Base-by-base conservation (phyloP, 2,113 vertebrate species). In the Pygoscelis adeliae region DNA sequence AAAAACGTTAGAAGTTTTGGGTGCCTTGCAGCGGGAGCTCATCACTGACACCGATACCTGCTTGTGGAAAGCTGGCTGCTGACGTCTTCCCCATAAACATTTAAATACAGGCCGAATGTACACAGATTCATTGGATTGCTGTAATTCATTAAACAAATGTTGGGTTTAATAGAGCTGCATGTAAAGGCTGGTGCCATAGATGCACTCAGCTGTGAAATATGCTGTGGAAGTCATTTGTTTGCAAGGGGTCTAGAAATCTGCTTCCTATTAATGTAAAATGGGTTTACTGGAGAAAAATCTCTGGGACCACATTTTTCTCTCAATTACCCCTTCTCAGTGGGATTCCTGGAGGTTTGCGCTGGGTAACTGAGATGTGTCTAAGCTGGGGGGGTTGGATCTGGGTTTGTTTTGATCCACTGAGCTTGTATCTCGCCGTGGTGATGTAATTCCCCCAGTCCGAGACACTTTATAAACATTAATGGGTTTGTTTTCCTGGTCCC, bases 121-220 rank as follows among this genome's bases (percentile, higher is more conserved):
- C 83, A 15, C 25, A 18, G 96, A 76, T 72, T 23, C 87, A 32
- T 44, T 16, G 91, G 90, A 82, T 96, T 69, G 96, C 56, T 71
- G 96, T 89, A 93, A 97, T 94, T 98, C 97, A 97, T 98, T 98
- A 98, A 96, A 72, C 82, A 95, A 94, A 59, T 1, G 16, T 78
- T 87, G 83, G 90, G 49, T 95, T 97, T 97, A 94, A 98, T 83
- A 88, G 97, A 94, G 90, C 96, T 25, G 15, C 14, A 2, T 56
- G 18, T 83, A 89, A 52, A 96, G 83, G 80, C 96, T 27, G 91
- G 93, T 93, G 96, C 94, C 70, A 61, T 49, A 23, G 95, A 97
- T 97, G 95, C 8, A 11, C 94, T 95, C 72, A 40, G 90, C 91
- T 96, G 94, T 97, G 96, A 97, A 97, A 89, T 63, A 84, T 70